Evolutionary conservation across 2,888 invertebrate species (phyloP), one percentile per base, ranked within the genome.

Genomic region (Netelia virgata): DNA sequence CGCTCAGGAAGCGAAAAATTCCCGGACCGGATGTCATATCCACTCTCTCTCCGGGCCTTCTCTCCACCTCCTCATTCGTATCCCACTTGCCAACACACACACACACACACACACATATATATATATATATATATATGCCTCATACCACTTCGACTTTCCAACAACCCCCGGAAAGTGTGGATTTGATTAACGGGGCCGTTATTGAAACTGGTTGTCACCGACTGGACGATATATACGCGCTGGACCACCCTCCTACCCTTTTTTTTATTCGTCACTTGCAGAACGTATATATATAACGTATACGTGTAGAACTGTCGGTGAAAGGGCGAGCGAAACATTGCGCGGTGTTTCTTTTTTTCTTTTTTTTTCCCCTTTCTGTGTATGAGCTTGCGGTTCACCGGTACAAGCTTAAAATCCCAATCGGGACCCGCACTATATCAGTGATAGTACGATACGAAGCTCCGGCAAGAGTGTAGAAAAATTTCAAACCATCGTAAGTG

Each of bases 111-210:
- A 20, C 14, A 23, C 3, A 47, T 55, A 57, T 57, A 70, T 79
- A 70, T 43, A 55, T 23, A 72, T n/a, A 63, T 50, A 63, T 55
- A 14, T 43, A n/a, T 64, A 66, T 79, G 64, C 77, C 73, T 70
- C 75, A 77, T 20, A 53, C 66, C 72, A 68, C 36, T 57, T 68
- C 59, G 61, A 73, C 70, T 68, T 77, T 59, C 61, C 72, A 72
- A 64, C 76, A 59, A 50, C 16, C 75, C 75, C 87, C 86, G 88
- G 87, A 88, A 86, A 90, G 88, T 86, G 88, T 88, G 83, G 80
- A 86, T 88, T 91, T 90, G 91, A 91, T 91, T 90, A 91, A 91
- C 90, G 90, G 89, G 88, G 86, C 81, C 87, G 89, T 90, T 90
- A 90, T 90, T 90, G 91, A 88, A 90, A 89, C 89, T 90, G 89